Evolutionary conservation across 2,113 vertebrate species (phyloP).

Genomic region (Drymodes brunneopygia): DNA sequence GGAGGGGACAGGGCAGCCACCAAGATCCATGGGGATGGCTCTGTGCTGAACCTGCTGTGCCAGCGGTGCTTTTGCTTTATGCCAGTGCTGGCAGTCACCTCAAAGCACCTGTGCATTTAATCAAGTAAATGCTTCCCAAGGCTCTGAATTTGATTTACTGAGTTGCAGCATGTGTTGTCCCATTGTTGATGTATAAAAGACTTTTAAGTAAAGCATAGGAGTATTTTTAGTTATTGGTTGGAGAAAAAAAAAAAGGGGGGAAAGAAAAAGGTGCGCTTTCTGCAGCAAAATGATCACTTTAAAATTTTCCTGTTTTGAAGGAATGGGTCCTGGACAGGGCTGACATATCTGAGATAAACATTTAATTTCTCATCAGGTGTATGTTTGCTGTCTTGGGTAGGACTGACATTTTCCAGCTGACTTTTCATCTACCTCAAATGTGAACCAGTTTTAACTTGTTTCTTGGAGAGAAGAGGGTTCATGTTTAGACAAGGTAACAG

Average conservation of each 20-base stretch:
- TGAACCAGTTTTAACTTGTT: neutral
- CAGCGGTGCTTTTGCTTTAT: neutral
- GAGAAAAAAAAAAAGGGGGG: no score
- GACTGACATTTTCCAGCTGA: neutral
- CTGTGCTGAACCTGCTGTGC: neutral
- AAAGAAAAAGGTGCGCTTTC: neutral
- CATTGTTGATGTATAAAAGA: neutral
- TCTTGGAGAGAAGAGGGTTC: neutral
- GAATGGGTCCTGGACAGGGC: neutral
- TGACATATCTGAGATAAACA: neutral
- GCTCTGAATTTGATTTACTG: neutral
- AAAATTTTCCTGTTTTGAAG: neutral
- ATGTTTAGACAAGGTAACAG: neutral
- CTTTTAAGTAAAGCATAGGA: neutral
- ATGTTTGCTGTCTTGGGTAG: neutral
- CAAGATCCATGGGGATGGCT: neutral
- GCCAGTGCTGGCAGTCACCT: neutral
- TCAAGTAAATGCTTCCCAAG: neutral
- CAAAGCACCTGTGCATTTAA: neutral
- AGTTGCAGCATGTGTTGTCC: neutral
- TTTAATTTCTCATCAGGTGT: neutral
- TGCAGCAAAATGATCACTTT: neutral
- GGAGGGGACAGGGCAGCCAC: neutral
- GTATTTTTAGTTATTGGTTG: neutral
- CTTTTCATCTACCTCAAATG: neutral